Evolutionary conservation across 2,113 vertebrate species (phyloP), one percentile per base, ranked within the genome.

Genomic region (Ailuropoda melanoleuca): DNA sequence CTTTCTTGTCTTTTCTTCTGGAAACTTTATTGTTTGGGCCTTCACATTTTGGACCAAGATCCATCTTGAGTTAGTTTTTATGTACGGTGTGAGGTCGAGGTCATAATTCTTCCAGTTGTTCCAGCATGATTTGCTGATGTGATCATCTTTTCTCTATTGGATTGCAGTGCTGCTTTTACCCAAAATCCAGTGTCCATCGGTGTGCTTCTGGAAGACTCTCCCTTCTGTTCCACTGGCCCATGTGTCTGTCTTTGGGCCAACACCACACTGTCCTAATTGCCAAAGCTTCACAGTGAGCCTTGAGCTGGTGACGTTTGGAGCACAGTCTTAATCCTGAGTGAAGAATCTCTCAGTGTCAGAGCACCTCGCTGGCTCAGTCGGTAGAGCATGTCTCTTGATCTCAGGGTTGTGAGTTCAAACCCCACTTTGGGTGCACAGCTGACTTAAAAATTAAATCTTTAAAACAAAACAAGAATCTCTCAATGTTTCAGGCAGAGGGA

Each of bases 41-140:
- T 12, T 29, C 53, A 12, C 11, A 1, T 18, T 34, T 13, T 46
- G 81, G 24, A 55, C 77, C 31, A 8, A 31, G 68, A 34, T 34
- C n/a, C 29, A 7, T 19, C 58, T 64, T 3, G 18, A n/a, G 6
- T 43, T 9, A 8, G 24, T 23, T 37, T 31, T 37, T 23, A 62
- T 26, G 34, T 50, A 1, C 6, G 34, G 78, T 7, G 6, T 66
- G 88, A 50, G 66, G 82, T 13, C 8, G 56, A 64, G 31, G 34
- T 55, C 64, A 8, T 19, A 4, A 0, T 3, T 86, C 87, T 26
- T n/a, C 4, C 31, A 3, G 13, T 12, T 7, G 5, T 11, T 11
- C 6, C 17, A 10, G 58, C 0, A 6, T 39, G 19, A 1, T n/a
- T 0, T 46, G 80, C 24, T 15, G 39, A 31, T 6, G 37, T 19